Base-by-base conservation (phyloP, 2,113 vertebrate species). In the Myrmecophaga tridactyla region DNA sequence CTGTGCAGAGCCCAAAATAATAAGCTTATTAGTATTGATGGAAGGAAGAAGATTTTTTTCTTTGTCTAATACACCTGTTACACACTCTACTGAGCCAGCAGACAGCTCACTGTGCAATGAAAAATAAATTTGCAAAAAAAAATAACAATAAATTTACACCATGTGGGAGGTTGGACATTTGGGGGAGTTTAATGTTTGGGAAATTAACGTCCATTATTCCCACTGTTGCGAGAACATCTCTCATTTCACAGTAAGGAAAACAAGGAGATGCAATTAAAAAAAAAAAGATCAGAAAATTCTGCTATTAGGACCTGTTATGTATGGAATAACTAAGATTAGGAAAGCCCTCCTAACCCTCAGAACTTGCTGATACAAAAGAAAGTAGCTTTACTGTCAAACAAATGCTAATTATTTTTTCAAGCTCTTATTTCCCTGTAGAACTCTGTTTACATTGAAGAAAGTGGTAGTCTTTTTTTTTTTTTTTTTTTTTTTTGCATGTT, bases 401-500 rank as follows among this genome's bases (percentile, higher is more conserved):
- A 97, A 98, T 39, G 87, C 62, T 97, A 97, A 93, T 97, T 96
- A 89, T 97, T 98, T 97, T 97, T 98, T 98, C 98, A 97, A 0
- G 21, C 82, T 96, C 91, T 97, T 97, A 98, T 98, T 98, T 98
- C 96, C 97, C 97, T 98, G 91, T 63, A 98, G 97, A 98, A 98
- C 96, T 97, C 97, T 98, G 97, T 98, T 98, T 99, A 98, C 97
- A 97, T 31, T 97, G 96, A 96, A 96, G 93, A 97, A 98, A 98
- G 97, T 23, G 51, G 80, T 89, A 97, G 67, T 94, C 7, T 58
- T 77, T 96, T 53, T 53, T 53, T 17, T 92, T 7, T 58, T 75
- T 96, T 86, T 97, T 67, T 94, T 8, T 58, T 77, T 96, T 96
- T 97, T 96, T 53, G 93, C 95, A 94, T 56, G 75, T 93, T 97